Percentiles rank a stretch among this genome's conserved stretches.
Evolutionary conservation across 2,113 vertebrate species (phyloP).

Genomic region (Panthera uncia): DNA sequence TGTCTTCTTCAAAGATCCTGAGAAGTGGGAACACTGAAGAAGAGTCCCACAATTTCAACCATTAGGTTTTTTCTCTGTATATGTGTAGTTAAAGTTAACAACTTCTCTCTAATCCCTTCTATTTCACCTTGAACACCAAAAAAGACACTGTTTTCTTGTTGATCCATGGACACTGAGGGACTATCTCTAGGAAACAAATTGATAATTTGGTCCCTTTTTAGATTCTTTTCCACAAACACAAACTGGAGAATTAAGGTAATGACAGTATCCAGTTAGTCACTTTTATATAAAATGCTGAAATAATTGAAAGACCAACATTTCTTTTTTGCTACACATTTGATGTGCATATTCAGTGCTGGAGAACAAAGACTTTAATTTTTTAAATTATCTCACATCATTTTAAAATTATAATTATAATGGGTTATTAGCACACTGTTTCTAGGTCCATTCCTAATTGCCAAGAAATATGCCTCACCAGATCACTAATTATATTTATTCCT

Average conservation of each 20-base stretch:
- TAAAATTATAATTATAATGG: conserved; percentile 37
- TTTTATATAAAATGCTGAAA: conserved; percentile 46
- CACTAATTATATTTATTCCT: conserved; percentile 52
- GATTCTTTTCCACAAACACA: conserved; percentile 17
- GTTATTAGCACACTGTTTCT: conserved; percentile 38
- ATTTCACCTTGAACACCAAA: conserved; percentile 11
- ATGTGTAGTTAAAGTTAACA: conserved; percentile 27
- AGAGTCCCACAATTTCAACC: conserved; percentile 1
- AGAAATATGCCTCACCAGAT: conserved; percentile 41
- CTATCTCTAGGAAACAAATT: conserved; percentile 34
- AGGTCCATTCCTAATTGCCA: conserved; percentile 38
- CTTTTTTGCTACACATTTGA: background rate
- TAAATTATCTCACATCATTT: background rate
- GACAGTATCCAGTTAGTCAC: conserved; percentile 2
- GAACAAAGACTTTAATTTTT: conserved; percentile 30
- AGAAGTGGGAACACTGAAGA: background rate
- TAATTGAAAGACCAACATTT: conserved; percentile 33
- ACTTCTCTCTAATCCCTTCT: background rate
- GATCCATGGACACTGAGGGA: background rate
- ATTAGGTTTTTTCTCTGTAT: conserved; percentile 30
- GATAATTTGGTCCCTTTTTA: conserved; percentile 20
- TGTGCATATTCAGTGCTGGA: conserved; percentile 36
- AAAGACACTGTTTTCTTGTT: background rate
- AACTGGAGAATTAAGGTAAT: conserved; percentile 49
- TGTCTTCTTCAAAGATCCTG: conserved; percentile 24